Evolutionary conservation across 2,888 invertebrate genomes (phyloP).

Genomic region (Metellina segmentata): DNA sequence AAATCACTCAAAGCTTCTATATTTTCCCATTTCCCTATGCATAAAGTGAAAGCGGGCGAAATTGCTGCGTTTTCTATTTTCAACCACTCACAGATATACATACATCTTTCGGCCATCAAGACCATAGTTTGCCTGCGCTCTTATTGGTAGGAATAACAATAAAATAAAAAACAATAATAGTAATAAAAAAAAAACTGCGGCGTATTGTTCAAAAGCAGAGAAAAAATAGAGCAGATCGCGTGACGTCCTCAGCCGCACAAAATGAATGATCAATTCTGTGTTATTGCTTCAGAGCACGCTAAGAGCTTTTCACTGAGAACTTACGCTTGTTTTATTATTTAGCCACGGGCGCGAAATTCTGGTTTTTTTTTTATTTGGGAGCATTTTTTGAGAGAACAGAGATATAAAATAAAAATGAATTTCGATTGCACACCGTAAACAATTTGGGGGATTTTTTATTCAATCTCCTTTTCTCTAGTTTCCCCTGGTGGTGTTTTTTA

Average conservation of each 20-base stretch:
- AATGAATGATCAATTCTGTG: slow-evolving; percentile 58
- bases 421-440: neutral
- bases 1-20: neutral
- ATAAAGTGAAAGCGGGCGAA: neutral
- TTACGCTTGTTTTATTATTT: neutral
- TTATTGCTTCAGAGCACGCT: slow-evolving; percentile 60
- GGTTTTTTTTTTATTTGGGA: neutral
- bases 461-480: no score
- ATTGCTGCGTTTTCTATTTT: neutral
- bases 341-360: neutral
- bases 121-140: neutral
- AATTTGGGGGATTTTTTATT: no score
- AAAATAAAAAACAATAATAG: slow-evolving; percentile 9
- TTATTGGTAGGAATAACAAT: slow-evolving; percentile 54
- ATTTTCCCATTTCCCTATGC: neutral
- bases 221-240: slow-evolving; percentile 52
- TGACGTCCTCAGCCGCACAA: neutral
- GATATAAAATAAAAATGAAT: neutral
- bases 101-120: neutral
- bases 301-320: slow-evolving; percentile 14
- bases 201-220: neutral
- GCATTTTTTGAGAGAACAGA: neutral
- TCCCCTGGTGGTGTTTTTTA: no score
- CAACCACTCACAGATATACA: neutral
- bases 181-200: neutral